phyloP scores from a whole-genome alignment of 2,888 invertebrate genomes.

The Chrysomela aeneicollis region DNA sequence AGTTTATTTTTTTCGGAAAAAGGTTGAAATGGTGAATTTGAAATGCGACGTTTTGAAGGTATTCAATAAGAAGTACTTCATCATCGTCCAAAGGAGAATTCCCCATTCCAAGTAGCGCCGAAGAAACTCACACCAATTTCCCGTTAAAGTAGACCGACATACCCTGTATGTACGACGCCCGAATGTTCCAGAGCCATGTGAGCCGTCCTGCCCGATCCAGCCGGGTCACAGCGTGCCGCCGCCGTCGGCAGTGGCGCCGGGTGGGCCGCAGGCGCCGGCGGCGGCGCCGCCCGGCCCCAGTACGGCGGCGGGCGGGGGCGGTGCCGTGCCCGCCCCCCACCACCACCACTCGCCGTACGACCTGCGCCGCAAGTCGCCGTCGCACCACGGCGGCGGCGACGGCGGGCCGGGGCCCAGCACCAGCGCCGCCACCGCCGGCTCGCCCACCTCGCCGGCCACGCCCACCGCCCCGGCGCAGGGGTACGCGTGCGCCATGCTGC shows the following conservation, averaged over 20 bases:
- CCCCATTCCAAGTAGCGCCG: no score
- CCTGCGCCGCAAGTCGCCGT: constrained; percentile 84
- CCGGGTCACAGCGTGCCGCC: constrained; percentile 67
- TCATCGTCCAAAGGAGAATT: no score
- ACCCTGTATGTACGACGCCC: no score
- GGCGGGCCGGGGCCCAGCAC: constrained; percentile 74
- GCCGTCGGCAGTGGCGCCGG: constrained; percentile 56
- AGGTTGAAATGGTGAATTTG: no score
- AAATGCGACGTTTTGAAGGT: no score
- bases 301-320: constrained; percentile 58
- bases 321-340: constrained; percentile 71
- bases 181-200: constrained; percentile 85
- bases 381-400: constrained; percentile 69
- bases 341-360: constrained; percentile 91
- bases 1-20: no score
- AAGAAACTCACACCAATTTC: no score
- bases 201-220: constrained; percentile 74
- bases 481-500: constrained; percentile 71
- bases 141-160: no score
- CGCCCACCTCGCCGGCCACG: constrained; percentile 61
- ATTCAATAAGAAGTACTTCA: no score
- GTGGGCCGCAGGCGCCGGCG: constrained; percentile 49
- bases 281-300: constrained; percentile 46
- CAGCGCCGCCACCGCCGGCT: constrained; percentile 62
- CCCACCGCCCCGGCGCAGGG: constrained; percentile 63